Base-by-base conservation (phyloP, 2,888 invertebrate genomes). In the Mimumesa dahlbomi region DNA sequence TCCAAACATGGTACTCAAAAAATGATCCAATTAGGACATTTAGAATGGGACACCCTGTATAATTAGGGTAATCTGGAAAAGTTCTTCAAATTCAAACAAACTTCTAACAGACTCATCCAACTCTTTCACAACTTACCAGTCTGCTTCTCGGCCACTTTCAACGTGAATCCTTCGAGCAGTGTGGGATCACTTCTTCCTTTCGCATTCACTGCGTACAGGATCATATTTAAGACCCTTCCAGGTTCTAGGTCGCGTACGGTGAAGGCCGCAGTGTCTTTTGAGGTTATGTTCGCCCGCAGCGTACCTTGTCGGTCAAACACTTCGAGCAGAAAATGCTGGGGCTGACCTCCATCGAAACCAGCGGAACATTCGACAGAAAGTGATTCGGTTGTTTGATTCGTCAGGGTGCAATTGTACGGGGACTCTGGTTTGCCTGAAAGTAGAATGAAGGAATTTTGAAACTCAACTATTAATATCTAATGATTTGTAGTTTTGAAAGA, bases 171-270 rank as follows among this genome's bases (percentile, higher is more conserved):
- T 85, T 94, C 94, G 11, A 95, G 89, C 56, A 92, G 88, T 14
- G 94, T 92, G 0, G 92, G 89, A 68, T 96, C 95, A 75, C 96
- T 96, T 78, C 94, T 92, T 13, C 97, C 97, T 84, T 95, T 94
- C 4, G 94, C 93, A 88, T 97, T 97, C 65, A 93, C 93, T 0
- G 97, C 94, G 88, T 95, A 97, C 71, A 97, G 92, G 54, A 94
- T 91, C 88, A 97, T 93, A 82, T 94, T 94, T 75, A 97, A 92
- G 13, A 94, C 92, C 82, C 94, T 94, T 4, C 95, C 96, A 0
- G 97, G 93, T 58, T 95, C 94, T 54, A 97, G 91, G 3, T 94
- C 94, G 77, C 93, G 93, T 0, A 96, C 94, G 59, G 93, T 93
- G 90, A 97, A 95, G 29, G 93, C 91, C 0, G 96, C 94, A 38